Percentiles rank a stretch among this genome's conserved stretches.
phyloP scores from a whole-genome alignment of 2,797 vertebrate genomes.

The Helarctos malayanus region DNA sequence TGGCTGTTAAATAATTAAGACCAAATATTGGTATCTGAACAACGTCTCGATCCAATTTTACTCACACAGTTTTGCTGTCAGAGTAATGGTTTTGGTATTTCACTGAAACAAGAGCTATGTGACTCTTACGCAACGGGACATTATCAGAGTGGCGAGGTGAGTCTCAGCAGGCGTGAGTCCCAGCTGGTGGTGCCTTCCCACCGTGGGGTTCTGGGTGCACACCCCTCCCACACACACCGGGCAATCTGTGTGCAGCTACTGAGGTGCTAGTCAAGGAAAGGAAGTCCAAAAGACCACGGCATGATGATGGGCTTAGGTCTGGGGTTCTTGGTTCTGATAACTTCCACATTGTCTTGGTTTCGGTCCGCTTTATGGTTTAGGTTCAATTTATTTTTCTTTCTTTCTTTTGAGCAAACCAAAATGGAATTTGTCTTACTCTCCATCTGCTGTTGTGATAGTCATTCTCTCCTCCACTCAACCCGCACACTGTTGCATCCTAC shows the following conservation, averaged over 20 bases:
- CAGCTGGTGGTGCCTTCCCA: no score
- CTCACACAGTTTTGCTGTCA: neutral
- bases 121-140: neutral
- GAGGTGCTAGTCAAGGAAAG: no score
- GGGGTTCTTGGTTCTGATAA: neutral
- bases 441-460: fast-evolving
- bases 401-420: neutral
- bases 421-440: neutral
- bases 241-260: neutral
- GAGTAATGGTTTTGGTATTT: no score
- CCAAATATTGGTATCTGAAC: neutral
- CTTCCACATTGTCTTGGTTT: neutral
- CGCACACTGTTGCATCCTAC: fast-evolving
- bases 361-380: neutral
- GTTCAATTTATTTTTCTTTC: neutral
- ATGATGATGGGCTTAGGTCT: fast-evolving
- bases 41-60: neutral
- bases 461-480: neutral
- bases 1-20: neutral
- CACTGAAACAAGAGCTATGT: neutral
- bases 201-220: neutral
- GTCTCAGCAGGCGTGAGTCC: neutral
- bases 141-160: fast-evolving
- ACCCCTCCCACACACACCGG: fast-evolving
- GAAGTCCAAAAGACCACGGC: no score